Evolutionary conservation across 1,140 invertebrate genomes (phyloP), one percentile per base, ranked within the genome.

Genomic region (Temnothorax nylanderi): DNA sequence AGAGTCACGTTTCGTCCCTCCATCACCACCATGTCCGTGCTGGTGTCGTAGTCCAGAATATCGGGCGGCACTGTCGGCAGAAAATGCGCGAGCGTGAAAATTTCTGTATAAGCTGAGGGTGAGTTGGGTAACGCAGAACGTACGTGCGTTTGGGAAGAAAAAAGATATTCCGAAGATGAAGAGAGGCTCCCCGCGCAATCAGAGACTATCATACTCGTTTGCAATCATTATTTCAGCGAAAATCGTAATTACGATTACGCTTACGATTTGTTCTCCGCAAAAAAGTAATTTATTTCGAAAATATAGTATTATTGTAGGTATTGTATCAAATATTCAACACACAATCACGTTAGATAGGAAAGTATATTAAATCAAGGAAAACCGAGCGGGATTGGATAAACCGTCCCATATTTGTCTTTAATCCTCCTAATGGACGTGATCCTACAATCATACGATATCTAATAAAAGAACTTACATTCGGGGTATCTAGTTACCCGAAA

Each of bases 1-100:
- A 99, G 95, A 49, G 97, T 97, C 32, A 98, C 98, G 92, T 99
- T 98, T 64, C 97, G 97, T 21, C 98, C 98, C 95, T 99, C 98
- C 58, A 97, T 95, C n/a, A 98, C 97, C 74, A 98, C 97, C 95
- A 98, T 97, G 94, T 99, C 98, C 13, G 97, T 97, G 92, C 98
- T 98, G 51, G 98, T 98, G 69, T 97, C 97, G 90, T 97, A 97
- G 95, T 98, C 98, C 92, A 98, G 95, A 90, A 98, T 98, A 93
- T 98, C 97, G 44, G 98, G 98, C 37, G 98, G 98, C 87, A 99
- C 98, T 98, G 95, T 58, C 94, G 94, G 94, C 67, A 90, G 21
- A 64, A 84, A 77, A 58, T 26, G 69, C 44, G 34, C 51, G 16
- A 60, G 1, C 65, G 37, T 82, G 44, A 82, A 13, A 74, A 47